These are phyloP conservation scores for Frankliniella fusca DNA, from an alignment of 2,888 invertebrate species.

Conservation along the genomic window DNA sequence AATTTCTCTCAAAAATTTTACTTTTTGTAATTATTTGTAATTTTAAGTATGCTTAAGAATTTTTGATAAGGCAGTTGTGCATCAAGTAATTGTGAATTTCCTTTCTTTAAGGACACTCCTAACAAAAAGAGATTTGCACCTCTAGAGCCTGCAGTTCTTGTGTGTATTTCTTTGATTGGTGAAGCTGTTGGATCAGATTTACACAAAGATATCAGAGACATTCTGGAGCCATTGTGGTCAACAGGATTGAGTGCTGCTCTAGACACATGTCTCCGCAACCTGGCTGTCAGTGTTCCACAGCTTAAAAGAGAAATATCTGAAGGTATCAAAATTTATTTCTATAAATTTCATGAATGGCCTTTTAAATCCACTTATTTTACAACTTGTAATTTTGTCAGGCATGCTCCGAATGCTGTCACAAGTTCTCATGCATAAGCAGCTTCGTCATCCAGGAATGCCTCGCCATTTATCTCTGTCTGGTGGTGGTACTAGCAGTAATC, in stretches of 20 bases:
- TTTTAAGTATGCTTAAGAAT: not conserved
- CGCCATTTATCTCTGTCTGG: constrained; percentile 50
- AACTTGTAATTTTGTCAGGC: constrained; percentile 45
- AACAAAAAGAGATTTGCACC: constrained; percentile 63
- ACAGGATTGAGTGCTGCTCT: constrained; percentile 86
- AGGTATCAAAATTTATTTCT: constrained; percentile 45
- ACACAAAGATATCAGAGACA: constrained; percentile 70
- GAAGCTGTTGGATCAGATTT: constrained; percentile 79
- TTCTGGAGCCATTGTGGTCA: constrained; percentile 87
- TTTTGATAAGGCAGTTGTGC: constrained; percentile 17
- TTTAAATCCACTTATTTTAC: not conserved
- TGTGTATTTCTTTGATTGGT: constrained; percentile 86
- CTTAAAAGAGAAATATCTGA: constrained; percentile 88
- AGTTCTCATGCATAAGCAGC: constrained; percentile 81
- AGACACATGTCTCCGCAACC: constrained; percentile 84
- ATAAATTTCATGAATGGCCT: too few species aligned
- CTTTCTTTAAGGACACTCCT: constrained; percentile 59
- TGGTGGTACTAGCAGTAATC: constrained; percentile 34
- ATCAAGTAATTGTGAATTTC: constrained; percentile 17
- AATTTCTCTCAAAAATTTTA: not conserved
- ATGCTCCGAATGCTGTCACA: constrained; percentile 85
- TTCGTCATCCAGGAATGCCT: constrained; percentile 75
- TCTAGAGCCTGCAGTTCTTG: constrained; percentile 85
- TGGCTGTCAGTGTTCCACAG: constrained; percentile 81
- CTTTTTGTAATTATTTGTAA: not conserved